phyloP scores from a whole-genome alignment of 2,888 invertebrate species.

The Eugnorisma glareosa region DNA sequence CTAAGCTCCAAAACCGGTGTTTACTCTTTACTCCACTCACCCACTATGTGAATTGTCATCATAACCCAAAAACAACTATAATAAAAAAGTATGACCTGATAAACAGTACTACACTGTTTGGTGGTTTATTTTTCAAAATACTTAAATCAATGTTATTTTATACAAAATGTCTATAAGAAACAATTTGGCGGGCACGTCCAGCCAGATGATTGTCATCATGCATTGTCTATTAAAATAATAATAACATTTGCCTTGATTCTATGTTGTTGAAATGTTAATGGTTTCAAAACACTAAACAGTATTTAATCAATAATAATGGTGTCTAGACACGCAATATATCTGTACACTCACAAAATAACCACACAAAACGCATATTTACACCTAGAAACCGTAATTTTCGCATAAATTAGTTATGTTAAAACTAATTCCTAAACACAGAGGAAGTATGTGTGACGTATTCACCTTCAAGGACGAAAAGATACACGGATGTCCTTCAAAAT shows the following conservation, averaged over 20 bases:
- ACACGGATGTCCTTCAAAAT: conserved; percentile 46
- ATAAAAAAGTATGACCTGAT: background rate
- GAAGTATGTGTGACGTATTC: conserved; percentile 47
- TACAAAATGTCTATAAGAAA: background rate
- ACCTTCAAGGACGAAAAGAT: conserved; percentile 68
- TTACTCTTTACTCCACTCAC: background rate
- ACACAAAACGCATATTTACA: conserved; percentile 50
- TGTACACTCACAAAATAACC: conserved; percentile 9
- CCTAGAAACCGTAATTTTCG: conserved; percentile 63
- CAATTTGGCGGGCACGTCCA: conserved; percentile 61
- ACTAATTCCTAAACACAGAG: conserved; percentile 47
- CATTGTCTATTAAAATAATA: conserved; percentile 11
- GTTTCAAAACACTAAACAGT: background rate
- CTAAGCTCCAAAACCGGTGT: background rate
- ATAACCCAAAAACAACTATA: background rate
- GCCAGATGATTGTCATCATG: conserved; percentile 35
- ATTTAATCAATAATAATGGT: background rate
- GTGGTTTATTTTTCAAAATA: background rate
- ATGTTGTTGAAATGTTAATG: conserved; percentile 7
- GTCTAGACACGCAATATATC: background rate
- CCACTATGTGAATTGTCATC: background rate
- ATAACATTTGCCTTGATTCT: background rate
- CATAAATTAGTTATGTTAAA: conserved; percentile 66
- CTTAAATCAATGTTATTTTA: background rate
- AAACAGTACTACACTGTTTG: background rate